Evolutionary conservation across 2,113 vertebrate genomes (phyloP).

Genomic region (Apteryx owenii): DNA sequence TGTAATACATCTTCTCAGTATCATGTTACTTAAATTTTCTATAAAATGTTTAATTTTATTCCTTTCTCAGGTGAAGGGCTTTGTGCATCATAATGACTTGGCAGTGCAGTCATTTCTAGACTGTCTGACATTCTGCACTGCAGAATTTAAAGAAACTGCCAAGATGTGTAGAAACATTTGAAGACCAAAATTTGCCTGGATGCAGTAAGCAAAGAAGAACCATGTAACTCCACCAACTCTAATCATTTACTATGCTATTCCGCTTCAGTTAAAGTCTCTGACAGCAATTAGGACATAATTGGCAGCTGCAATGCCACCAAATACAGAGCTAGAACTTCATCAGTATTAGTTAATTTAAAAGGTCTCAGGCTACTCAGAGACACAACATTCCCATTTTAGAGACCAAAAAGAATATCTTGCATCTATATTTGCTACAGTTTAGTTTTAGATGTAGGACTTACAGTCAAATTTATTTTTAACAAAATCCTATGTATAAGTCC

Average conservation of each 20-base stretch:
- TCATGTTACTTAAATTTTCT: not conserved
- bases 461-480: not conserved
- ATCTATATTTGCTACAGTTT: not conserved
- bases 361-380: not conserved
- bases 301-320: not conserved
- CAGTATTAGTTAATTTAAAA: not conserved
- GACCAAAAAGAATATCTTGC: not conserved
- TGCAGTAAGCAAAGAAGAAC: rapidly evolving
- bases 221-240: not conserved
- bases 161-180: not conserved
- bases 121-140: not conserved
- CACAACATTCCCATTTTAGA: not conserved
- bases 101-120: not conserved
- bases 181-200: not conserved
- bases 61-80: not conserved
- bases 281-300: not conserved
- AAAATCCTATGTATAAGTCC: rapidly evolving
- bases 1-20: not conserved
- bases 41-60: not conserved
- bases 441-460: not conserved
- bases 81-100: not conserved
- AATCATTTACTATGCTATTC: not conserved
- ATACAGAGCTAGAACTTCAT: not conserved
- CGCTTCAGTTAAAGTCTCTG: not conserved
- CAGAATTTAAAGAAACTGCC: not conserved